These are phyloP conservation scores for Napeogenes inachia DNA, from an alignment of 2,888 invertebrate species.

Conservation along the genomic window DNA sequence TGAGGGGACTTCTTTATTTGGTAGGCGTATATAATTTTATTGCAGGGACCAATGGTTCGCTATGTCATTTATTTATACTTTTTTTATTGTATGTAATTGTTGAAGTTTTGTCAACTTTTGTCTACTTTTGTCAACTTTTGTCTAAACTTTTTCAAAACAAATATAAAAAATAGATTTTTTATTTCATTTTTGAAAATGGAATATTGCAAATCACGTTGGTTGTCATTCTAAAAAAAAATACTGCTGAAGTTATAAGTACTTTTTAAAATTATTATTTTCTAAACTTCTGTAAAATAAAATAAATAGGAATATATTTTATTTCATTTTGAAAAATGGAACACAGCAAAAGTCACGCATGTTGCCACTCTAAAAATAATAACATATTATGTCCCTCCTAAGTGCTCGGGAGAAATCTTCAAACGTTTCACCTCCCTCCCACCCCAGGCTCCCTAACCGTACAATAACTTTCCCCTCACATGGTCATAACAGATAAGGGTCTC, in stretches of 20 bases:
- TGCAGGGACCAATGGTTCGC: constrained; percentile 73
- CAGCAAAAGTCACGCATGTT: constrained; percentile 26
- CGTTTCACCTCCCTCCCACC: constrained; percentile 46
- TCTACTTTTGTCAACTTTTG: neutral
- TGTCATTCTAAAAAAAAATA: no score
- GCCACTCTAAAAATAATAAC: constrained; percentile 65
- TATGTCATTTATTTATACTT: constrained; percentile 51
- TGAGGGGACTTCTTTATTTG: constrained; percentile 64
- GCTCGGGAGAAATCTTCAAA: constrained; percentile 52
- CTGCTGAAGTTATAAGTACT: no score
- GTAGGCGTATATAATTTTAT: constrained; percentile 78
- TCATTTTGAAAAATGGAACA: constrained; percentile 8
- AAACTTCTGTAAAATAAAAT: no score
- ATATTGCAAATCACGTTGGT: no score
- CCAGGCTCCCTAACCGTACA: constrained; percentile 52
- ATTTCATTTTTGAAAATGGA: no score
- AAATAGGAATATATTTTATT: no score
- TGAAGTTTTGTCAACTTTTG: neutral
- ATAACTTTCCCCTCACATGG: constrained; percentile 76
- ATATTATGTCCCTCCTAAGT: constrained; percentile 70
- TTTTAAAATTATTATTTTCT: no score
- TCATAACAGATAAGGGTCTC: constrained; percentile 77
- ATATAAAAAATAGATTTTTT: neutral
- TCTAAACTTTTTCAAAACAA: neutral
- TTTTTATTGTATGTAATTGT: neutral